Conservation (phyloP, 1,140 invertebrate genomes). For the Solenopsis invicta region DNA sequence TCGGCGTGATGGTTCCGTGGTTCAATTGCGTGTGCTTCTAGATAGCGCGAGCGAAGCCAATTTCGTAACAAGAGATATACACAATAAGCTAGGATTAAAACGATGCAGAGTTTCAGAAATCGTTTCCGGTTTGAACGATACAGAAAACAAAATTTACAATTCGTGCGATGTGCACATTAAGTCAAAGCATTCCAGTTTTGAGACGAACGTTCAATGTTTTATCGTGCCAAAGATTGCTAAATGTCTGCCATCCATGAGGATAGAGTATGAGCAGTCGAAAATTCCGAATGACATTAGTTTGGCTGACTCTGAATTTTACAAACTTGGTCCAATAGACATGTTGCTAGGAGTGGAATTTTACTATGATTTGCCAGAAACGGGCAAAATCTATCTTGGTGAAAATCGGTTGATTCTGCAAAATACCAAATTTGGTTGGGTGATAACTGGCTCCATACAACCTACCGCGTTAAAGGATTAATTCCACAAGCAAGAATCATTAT, state of each 20-base stretch:
- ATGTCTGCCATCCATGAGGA: background rate
- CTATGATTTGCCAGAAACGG: background rate
- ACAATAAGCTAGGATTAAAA: background rate
- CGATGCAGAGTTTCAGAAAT: background rate
- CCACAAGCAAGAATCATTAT: too few relatives aligned
- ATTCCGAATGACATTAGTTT: background rate
- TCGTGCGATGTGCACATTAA: background rate
- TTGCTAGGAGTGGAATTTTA: background rate
- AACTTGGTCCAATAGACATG: background rate
- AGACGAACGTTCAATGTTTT: background rate
- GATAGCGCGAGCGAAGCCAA: conserved; percentile 3
- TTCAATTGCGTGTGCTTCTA: background rate
- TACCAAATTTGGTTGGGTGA: background rate
- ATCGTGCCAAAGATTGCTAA: background rate
- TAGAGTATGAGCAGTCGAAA: too few relatives aligned
- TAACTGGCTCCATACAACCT: background rate
- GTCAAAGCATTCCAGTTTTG: background rate
- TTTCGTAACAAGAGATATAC: background rate
- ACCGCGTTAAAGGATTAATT: too few relatives aligned
- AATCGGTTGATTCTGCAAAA: background rate
- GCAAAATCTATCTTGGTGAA: background rate
- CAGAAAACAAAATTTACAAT: background rate
- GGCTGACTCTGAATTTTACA: background rate
- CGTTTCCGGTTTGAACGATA: background rate
- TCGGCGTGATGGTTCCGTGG: background rate